Evolutionary conservation across 35 echinoderm and acorn worm genomes (phyloP).

Genomic region (Hemicentrotus pulcherrimus): DNA sequence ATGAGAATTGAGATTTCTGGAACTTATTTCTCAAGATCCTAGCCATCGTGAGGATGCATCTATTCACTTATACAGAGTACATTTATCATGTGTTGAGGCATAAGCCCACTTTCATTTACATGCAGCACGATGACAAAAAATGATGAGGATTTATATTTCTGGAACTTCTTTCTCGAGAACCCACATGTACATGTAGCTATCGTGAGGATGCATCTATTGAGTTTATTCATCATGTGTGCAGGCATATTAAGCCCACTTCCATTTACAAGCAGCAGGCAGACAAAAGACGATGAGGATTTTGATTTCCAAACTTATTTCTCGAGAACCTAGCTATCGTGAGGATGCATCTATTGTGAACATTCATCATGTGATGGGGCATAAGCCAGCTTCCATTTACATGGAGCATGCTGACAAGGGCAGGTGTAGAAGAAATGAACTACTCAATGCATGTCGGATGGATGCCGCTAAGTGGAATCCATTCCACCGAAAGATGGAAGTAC

Average conservation of each 20-base stretch:
- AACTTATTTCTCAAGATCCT: neutral
- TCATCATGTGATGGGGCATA: neutral
- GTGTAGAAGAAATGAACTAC: slow-evolving; percentile 18
- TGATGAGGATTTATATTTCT: too few relatives aligned
- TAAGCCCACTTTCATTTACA: neutral
- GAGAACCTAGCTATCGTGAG: neutral
- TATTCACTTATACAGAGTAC: neutral
- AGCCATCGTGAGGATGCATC: neutral
- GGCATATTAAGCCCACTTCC: too few relatives aligned
- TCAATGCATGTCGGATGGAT: neutral
- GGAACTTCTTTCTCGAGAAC: too few relatives aligned
- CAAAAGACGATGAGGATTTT: too few relatives aligned
- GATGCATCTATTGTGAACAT: neutral
- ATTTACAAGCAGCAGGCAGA: neutral
- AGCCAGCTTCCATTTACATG: neutral
- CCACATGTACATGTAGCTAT: too few relatives aligned
- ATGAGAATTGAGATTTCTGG: too few relatives aligned
- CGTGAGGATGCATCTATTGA: too few relatives aligned
- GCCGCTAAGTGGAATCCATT: slow-evolving; percentile 9
- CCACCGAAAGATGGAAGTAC: neutral
- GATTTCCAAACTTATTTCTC: too few relatives aligned
- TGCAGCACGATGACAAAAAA: neutral
- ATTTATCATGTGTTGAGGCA: neutral
- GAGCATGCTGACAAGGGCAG: neutral
- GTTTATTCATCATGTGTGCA: too few relatives aligned